A percentile compares a stretch with the other conserved stretches of the same genome.
Evolutionary conservation across 2,113 vertebrate genomes (phyloP).

Genomic region (Campylomormyrus tamandua): DNA sequence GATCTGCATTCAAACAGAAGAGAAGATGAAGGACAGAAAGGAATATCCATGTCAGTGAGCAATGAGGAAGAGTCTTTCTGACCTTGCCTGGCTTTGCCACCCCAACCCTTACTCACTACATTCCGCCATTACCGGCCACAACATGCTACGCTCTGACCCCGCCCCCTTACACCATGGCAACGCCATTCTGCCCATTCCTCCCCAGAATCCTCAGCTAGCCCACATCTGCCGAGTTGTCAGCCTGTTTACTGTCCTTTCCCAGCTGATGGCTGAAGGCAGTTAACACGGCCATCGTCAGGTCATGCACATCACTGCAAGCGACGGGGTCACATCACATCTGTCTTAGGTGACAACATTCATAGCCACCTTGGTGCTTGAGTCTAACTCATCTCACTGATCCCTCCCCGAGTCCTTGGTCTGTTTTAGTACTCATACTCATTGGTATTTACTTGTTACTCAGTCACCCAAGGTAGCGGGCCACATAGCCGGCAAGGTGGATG

Average conservation of each 20-base stretch:
- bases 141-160: background rate
- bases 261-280: background rate
- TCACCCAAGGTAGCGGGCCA: background rate
- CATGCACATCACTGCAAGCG: background rate
- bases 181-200: background rate
- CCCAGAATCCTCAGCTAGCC: background rate
- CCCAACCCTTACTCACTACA: background rate
- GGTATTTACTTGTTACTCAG: background rate
- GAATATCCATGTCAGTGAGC: background rate
- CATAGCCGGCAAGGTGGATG: background rate
- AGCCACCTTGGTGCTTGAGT: background rate
- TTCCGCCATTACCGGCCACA: background rate
- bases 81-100: background rate
- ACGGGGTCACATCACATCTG: background rate
- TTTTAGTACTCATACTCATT: background rate
- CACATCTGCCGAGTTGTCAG: background rate
- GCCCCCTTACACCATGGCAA: background rate
- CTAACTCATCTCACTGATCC: background rate
- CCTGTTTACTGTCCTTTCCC: conserved; percentile 1
- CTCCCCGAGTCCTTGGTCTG: background rate
- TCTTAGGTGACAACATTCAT: background rate
- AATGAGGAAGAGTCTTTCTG: background rate
- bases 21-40: background rate
- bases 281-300: background rate
- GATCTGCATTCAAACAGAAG: background rate